Percentiles rank a stretch among this genome's conserved stretches.
These are phyloP conservation scores for Ornithoptera priamus DNA, from an alignment of 2,888 invertebrate species.

Conservation along the genomic window DNA sequence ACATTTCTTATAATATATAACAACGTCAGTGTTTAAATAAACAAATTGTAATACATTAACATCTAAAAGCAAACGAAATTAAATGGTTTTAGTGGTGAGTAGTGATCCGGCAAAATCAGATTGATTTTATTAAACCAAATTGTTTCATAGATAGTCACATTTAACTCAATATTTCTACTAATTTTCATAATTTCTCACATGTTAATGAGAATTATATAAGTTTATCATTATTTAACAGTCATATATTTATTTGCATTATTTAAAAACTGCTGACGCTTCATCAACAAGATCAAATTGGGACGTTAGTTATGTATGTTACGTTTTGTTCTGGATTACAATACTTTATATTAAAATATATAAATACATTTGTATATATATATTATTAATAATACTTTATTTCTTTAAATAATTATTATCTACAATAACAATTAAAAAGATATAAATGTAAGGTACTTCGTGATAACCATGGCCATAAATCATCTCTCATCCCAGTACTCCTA, in stretches of 20 bases:
- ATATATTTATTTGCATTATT: background rate
- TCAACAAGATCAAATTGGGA: background rate
- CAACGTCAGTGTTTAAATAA: background rate
- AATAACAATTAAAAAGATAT: too few relatives aligned
- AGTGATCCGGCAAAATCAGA: too few relatives aligned
- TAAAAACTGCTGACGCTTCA: background rate
- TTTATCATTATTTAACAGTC: background rate
- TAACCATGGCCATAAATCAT: too few relatives aligned
- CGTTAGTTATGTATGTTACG: background rate
- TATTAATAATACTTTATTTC: background rate
- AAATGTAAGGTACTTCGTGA: too few relatives aligned
- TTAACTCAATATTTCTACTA: background rate
- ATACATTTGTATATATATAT: too few relatives aligned
- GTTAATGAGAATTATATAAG: background rate
- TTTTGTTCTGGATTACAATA: background rate
- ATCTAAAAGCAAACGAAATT: background rate
- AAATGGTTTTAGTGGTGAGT: too few relatives aligned
- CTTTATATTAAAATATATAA: too few relatives aligned
- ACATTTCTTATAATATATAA: background rate
- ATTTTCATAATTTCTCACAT: slow-evolving; percentile 1
- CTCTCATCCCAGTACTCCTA: too few relatives aligned
- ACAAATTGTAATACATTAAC: background rate
- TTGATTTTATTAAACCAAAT: background rate
- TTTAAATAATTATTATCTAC: too few relatives aligned
- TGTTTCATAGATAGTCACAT: background rate